phyloP scores from a whole-genome alignment of 92 coral and sea anemone species.

The Siderastrea siderea region DNA sequence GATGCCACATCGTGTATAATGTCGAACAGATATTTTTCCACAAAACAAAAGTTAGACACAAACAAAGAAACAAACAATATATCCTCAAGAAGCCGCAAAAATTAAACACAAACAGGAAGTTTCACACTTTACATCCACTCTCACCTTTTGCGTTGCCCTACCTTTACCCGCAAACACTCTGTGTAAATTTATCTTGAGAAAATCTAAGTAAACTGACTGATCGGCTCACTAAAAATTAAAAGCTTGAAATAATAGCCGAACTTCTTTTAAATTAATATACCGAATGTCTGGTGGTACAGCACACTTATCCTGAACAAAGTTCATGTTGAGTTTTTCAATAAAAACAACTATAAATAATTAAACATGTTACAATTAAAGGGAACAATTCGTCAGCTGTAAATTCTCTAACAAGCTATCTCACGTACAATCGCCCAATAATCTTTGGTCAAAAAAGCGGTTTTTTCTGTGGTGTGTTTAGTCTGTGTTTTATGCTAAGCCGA shows the following conservation, averaged over 20 bases:
- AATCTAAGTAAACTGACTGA: too few species aligned
- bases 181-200: too few species aligned
- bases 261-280: background rate
- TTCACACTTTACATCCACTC: too few species aligned
- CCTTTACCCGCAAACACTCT: too few species aligned
- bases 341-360: background rate
- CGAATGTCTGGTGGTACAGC: background rate
- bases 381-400: background rate
- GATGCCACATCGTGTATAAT: too few species aligned
- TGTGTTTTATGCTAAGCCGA: background rate
- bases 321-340: background rate
- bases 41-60: too few species aligned
- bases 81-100: too few species aligned
- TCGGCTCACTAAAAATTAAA: background rate
- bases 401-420: background rate
- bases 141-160: too few species aligned
- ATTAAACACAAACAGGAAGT: too few species aligned
- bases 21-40: too few species aligned
- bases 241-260: background rate
- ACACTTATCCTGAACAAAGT: background rate
- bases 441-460: background rate
- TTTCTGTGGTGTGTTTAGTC: background rate
- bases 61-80: too few species aligned
- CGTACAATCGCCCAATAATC: background rate
- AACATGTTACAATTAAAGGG: background rate